Evolutionary conservation across 2,797 vertebrate genomes (phyloP).

Genomic region (Aotus griseimembra): DNA sequence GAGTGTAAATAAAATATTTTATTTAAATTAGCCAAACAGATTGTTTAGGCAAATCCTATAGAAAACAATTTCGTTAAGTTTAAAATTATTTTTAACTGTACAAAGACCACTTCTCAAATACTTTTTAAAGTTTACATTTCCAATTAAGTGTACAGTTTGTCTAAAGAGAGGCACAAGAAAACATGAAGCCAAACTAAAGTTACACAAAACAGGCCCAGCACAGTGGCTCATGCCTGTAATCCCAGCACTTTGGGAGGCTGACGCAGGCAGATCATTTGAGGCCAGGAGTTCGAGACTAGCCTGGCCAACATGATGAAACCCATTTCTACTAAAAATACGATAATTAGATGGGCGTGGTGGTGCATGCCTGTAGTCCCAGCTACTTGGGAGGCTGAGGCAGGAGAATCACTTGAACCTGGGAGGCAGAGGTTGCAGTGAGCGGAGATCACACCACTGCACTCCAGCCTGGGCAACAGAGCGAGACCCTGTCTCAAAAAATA

Average conservation of each 20-base stretch:
- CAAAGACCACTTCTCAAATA: constrained; percentile 19
- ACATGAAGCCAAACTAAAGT: not conserved
- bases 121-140: constrained; percentile 41
- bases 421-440: not conserved
- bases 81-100: constrained; percentile 46
- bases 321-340: not conserved
- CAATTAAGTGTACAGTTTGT: not conserved
- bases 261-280: not conserved
- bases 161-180: constrained; percentile 39
- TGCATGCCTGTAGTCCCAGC: not conserved
- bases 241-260: not conserved
- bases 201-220: not conserved
- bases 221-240: not conserved
- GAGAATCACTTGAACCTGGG: not conserved
- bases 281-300: not conserved
- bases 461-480: not conserved
- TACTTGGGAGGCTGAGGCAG: not conserved
- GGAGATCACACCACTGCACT: not conserved
- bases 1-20: not conserved
- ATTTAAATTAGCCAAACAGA: constrained; percentile 25
- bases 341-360: not conserved
- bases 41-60: not conserved
- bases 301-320: not conserved
- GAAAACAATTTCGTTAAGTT: constrained; percentile 27
- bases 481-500: not conserved